Base-by-base conservation (phyloP, 1,140 invertebrate genomes). In the Acromyrmex heyeri region DNA sequence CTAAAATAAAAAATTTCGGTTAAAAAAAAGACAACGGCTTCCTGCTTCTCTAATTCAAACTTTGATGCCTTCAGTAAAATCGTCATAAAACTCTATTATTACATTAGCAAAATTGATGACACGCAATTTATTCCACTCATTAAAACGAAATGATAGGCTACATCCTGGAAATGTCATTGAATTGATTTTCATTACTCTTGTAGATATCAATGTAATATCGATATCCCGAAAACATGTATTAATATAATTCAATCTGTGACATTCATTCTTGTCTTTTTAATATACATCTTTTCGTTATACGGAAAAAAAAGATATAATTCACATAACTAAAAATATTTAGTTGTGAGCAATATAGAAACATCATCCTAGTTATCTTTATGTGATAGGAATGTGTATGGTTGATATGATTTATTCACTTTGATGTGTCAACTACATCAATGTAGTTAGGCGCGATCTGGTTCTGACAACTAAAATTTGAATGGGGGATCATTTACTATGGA, bases 1-100 rank as follows among this genome's bases (percentile, higher is more conserved):
- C 55, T 61, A 55, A 83, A 83, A 81, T n/a, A 34, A 73, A 50
- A 79, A 78, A 14, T 5, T 4, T 18, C 4, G 2, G 14, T 38
- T 12, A 44, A 21, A 81, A 48, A 77, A 61, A 50, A 62, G 27
- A 7, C 21, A 27, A 1, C 24, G n/a, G 12, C 3, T 82, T 18
- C 2, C 24, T 30, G 44, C 48, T 24, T 48, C 24, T 48, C 38
- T 50, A 50, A 69, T 34, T 48, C 7, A 44, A 72, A 72, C 53
- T 69, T 27, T 7, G 38, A 50, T 14, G 8, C 7, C 12, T 38
- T 50, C 8, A 24, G 16, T 10, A 27, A 59, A 61, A 59, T 10
- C 12, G 24, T 21, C 3, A 18, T n/a, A 12, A 50, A 50, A 14
- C 3, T 50, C 48, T 50, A 50, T 50, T 50, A 50, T 50, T 34